Evolutionary conservation across 2,888 invertebrate genomes (phyloP).

Genomic region (Pristionchus exspectatus): DNA sequence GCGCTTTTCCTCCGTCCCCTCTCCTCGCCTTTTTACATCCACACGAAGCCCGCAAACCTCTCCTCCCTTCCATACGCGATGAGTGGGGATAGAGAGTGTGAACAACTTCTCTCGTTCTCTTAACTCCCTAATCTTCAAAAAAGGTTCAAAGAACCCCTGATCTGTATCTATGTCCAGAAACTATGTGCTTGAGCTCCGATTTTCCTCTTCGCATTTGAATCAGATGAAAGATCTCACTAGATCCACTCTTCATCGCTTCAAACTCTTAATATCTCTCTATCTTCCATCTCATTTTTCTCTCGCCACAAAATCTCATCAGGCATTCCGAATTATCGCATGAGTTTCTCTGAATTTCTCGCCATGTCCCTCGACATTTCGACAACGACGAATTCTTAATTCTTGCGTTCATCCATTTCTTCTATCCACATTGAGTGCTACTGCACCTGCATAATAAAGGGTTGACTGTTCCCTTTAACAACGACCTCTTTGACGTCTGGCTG

Average conservation of each 20-base stretch:
- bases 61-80: not conserved
- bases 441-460: too few relatives aligned
- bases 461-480: too few relatives aligned
- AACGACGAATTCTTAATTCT: not conserved
- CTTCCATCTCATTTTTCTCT: not conserved
- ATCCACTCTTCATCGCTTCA: not conserved
- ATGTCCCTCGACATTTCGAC: not conserved
- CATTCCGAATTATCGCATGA: slow-evolving; percentile 9
- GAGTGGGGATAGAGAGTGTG: not conserved
- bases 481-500: too few relatives aligned
- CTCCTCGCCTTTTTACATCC: not conserved
- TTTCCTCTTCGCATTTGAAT: not conserved
- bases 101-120: not conserved
- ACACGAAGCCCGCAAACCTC: not conserved
- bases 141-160: not conserved
- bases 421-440: too few relatives aligned
- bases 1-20: not conserved
- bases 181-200: too few relatives aligned
- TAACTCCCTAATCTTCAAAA: not conserved
- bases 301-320: not conserved
- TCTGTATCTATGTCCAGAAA: not conserved
- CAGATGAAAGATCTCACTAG: not conserved
- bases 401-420: too few relatives aligned
- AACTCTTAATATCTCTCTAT: slow-evolving; percentile 3
- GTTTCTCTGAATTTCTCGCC: not conserved